Conservation (phyloP, 2,888 invertebrate species). For the Orgyia antiqua region DNA sequence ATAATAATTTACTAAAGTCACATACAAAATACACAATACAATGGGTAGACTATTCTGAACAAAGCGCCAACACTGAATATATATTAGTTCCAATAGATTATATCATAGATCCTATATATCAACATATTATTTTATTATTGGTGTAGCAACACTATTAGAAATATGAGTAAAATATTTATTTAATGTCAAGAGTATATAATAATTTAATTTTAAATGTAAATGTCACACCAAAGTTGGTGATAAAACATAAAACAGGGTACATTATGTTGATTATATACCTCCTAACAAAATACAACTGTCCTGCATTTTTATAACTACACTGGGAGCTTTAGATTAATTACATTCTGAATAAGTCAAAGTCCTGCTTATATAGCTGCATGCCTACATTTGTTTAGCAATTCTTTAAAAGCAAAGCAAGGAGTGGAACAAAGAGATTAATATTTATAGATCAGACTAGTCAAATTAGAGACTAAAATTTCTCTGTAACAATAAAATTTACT, state of each 20-base stretch:
- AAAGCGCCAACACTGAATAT: slow-evolving; percentile 39
- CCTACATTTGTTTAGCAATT: no score
- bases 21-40: slow-evolving; percentile 46
- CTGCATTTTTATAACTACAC: slow-evolving; percentile 6
- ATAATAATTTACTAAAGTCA: slow-evolving; percentile 45
- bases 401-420: no score
- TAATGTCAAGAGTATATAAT: slow-evolving; percentile 12
- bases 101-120: slow-evolving; percentile 24
- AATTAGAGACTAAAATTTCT: no score
- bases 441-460: no score
- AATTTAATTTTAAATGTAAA: slow-evolving; percentile 9
- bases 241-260: not conserved
- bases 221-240: slow-evolving; percentile 17
- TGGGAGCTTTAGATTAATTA: slow-evolving; percentile 8
- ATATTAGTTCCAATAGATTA: slow-evolving; percentile 32
- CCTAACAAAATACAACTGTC: slow-evolving; percentile 4
- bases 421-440: no score
- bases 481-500: no score
- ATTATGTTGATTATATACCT: slow-evolving; percentile 21
- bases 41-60: slow-evolving; percentile 41
- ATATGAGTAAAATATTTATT: slow-evolving; percentile 1
- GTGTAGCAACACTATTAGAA: slow-evolving; percentile 14
- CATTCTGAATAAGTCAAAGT: slow-evolving; percentile 23
- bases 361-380: slow-evolving; percentile 37
- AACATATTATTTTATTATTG: slow-evolving; percentile 24